Evolutionary conservation across 2,888 invertebrate species (phyloP).

Genomic region (Hemistola chrysoprasaria): DNA sequence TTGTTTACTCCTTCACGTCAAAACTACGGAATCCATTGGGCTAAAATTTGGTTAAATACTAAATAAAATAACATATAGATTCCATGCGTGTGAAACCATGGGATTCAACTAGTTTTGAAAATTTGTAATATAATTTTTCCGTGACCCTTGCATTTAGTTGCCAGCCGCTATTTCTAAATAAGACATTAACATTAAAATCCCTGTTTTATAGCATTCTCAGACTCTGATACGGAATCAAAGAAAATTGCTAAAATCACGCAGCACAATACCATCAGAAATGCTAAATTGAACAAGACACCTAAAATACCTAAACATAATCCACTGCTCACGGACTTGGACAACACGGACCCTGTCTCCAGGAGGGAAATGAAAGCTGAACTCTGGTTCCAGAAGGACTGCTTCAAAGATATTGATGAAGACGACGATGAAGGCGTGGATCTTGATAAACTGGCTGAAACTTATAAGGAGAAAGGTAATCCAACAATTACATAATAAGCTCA

Average conservation of each 20-base stretch:
- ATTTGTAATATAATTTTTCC: no score
- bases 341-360: slow-evolving; percentile 87
- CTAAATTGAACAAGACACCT: slow-evolving; percentile 40
- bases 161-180: no score
- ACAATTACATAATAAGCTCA: neutral
- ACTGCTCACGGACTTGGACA: slow-evolving; percentile 90
- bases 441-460: slow-evolving; percentile 88
- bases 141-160: no score
- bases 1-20: no score
- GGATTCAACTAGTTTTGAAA: no score
- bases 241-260: slow-evolving; percentile 64
- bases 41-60: no score
- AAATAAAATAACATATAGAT: no score
- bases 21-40: no score
- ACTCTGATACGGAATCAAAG: slow-evolving; percentile 79
- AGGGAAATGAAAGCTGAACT: slow-evolving; percentile 90
- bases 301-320: slow-evolving; percentile 83
- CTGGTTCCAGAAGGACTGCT: slow-evolving; percentile 93
- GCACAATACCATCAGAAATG: slow-evolving; percentile 65
- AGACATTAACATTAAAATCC: no score
- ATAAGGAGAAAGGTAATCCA: slow-evolving; percentile 85
- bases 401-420: slow-evolving; percentile 90
- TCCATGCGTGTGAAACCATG: no score
- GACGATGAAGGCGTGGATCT: slow-evolving; percentile 95
- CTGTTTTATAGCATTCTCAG: slow-evolving; percentile 81